Evolutionary conservation across 1,140 invertebrate species (phyloP).

Genomic region (Apis cerana): DNA sequence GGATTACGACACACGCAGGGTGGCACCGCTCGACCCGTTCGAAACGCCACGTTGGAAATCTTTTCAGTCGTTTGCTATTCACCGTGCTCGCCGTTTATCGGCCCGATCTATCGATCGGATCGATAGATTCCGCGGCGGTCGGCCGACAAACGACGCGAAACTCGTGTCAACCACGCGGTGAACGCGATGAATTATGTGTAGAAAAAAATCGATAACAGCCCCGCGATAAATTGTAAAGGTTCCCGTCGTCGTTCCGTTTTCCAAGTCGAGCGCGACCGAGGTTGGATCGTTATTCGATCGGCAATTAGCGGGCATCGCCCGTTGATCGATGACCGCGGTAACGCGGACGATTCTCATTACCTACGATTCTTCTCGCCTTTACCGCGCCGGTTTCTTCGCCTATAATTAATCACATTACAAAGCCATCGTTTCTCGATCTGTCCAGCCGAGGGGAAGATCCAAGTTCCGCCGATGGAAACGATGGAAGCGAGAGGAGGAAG

Average conservation of each 20-base stretch:
- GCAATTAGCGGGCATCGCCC: conserved; percentile 53
- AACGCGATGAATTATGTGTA: neutral
- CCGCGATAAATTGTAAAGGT: conserved; percentile 54
- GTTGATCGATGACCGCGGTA: conserved; percentile 61
- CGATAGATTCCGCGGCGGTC: conserved; percentile 6
- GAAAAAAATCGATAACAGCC: conserved; percentile 30
- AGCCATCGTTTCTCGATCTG: conserved; percentile 33
- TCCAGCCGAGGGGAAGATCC: neutral
- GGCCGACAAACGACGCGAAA: conserved; percentile 33
- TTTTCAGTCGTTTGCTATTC: conserved; percentile 37
- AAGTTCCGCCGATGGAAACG: neutral
- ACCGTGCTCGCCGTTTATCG: conserved; percentile 12
- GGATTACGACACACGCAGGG: conserved; percentile 53
- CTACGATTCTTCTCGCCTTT: conserved; percentile 59
- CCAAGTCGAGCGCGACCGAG: conserved; percentile 23
- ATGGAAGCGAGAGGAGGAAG: neutral
- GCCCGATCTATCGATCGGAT: conserved; percentile 19
- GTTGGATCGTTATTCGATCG: conserved; percentile 56
- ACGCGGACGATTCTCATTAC: conserved; percentile 62
- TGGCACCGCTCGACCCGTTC: conserved; percentile 2
- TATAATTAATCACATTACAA: conserved; percentile 52
- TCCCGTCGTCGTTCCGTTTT: neutral
- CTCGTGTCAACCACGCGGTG: conserved; percentile 14
- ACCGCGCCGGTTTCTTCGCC: conserved; percentile 35
- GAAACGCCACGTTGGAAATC: conserved; percentile 12